Base-by-base conservation (phyloP, 2,113 vertebrate genomes). In the Cyanoderma ruficeps region DNA sequence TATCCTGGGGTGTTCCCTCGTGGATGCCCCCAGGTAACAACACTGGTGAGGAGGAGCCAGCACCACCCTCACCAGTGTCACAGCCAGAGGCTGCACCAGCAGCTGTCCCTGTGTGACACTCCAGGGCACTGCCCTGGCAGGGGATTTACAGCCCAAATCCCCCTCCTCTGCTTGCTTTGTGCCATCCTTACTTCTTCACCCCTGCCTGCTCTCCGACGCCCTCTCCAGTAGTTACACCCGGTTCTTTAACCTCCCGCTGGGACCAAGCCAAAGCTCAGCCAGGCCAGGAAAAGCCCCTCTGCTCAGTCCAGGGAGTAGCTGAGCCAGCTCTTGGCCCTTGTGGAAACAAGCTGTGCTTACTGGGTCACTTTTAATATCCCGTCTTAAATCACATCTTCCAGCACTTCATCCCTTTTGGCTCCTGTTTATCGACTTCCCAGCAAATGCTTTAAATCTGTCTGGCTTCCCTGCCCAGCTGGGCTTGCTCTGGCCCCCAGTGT, bases 361-460 rank as follows among this genome's bases (percentile, higher is more conserved):
- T 72, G 65, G 39, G 57, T 39, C 2, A 0, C 78, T 94, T 89
- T 69, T 87, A 93, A 90, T 80, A 87, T 37, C 41, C 70, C 49
- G 5, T 68, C 69, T 79, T 89, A 92, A 94, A 94, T 95, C 91
- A 87, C 78, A 65, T 87, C 84, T 95, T 94, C 87, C 89, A 93
- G 74, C 65, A 57, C 84, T 90, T 82, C 74, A 64, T 84, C 41
- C 61, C 30, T 91, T 79, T 83, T 87, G 93, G 84, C 78, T 90
- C 42, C 50, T 67, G 57, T 79, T 87, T 72, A 70, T 10, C 79
- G 46, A 68, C 52, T 95, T 89, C 61, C 91, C 91, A 95, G 70
- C 49, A 89, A 89, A 79, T 21, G 61, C n/a, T 85, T 82, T 94
- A 41, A 84, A 82, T 69, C 56, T 24, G 10, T 46, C 91, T 49